A percentile compares a stretch with the other conserved stretches of the same genome.
These are phyloP conservation scores for Alitta virens DNA, from an alignment of 2,888 invertebrate genomes.

Conservation along the genomic window DNA sequence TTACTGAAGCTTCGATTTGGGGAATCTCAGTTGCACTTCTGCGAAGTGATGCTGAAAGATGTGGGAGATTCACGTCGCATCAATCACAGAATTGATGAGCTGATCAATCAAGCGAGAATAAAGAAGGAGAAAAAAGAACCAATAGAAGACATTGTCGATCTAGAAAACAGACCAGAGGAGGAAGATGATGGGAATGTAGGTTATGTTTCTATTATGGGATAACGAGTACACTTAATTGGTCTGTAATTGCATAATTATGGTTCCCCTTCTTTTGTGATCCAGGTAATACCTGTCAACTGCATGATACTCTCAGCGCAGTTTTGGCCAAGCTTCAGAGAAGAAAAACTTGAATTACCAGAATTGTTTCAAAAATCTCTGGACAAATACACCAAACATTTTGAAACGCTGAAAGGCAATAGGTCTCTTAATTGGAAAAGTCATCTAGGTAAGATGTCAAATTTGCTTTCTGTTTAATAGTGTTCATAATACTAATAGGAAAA, in stretches of 20 bases:
- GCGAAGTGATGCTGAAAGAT: conserved; percentile 98
- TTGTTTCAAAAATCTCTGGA: conserved; percentile 78
- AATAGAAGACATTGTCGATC: neutral
- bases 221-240: too few relatives aligned
- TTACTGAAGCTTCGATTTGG: conserved; percentile 88
- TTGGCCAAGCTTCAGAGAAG: conserved; percentile 96
- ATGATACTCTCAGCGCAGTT: conserved; percentile 97
- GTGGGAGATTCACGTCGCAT: conserved; percentile 93
- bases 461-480: too few relatives aligned
- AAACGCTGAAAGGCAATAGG: conserved; percentile 79
- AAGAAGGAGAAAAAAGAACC: conserved; percentile 27
- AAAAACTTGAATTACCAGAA: conserved; percentile 81
- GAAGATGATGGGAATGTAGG: conserved; percentile 21
- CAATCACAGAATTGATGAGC: conserved; percentile 64
- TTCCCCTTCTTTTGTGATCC: conserved; percentile 22
- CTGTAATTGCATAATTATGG: too few relatives aligned
- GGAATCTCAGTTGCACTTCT: conserved; percentile 91
- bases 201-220: too few relatives aligned
- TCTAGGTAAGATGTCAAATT: conserved; percentile 67
- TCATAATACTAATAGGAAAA: too few relatives aligned
- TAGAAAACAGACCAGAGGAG: neutral
- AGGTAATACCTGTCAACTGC: conserved; percentile 71
- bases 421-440: conserved; percentile 92
- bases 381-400: conserved; percentile 84
- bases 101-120: conserved; percentile 30